A percentile compares a stretch with the other conserved stretches of the same genome.
Conservation (phyloP, 2,113 vertebrate genomes). For the Alethe castanea region DNA sequence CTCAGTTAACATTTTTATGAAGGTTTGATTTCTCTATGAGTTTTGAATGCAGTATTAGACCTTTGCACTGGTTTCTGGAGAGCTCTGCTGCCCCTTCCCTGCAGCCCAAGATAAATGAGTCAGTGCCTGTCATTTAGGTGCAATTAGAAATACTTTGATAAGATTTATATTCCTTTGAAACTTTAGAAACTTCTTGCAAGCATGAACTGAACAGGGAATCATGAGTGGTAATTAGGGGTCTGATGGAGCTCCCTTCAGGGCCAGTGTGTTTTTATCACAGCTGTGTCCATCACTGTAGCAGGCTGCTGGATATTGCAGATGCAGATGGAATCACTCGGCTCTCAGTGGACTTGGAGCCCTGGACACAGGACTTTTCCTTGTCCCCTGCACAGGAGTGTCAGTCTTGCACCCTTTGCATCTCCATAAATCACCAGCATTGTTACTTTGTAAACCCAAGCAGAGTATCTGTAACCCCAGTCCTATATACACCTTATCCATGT, state of each 20-base stretch:
- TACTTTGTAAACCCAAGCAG: neutral
- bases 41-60: neutral
- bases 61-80: neutral
- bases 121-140: neutral
- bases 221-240: constrained; percentile 18
- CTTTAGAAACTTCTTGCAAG: constrained; percentile 38
- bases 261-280: neutral
- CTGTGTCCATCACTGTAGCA: neutral
- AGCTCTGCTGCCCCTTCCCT: constrained; percentile 28
- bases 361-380: neutral
- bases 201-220: neutral
- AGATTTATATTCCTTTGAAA: constrained; percentile 52
- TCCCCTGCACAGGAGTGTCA: neutral
- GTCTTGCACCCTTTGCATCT: neutral
- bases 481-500: neutral
- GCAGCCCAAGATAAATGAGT: neutral
- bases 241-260: constrained; percentile 29
- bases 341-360: neutral
- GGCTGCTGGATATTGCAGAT: neutral
- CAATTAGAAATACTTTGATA: constrained; percentile 45
- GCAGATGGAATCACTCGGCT: neutral
- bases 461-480: neutral
- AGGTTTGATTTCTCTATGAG: constrained; percentile 24
- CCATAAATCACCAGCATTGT: neutral
- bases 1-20: constrained; percentile 61